phyloP scores from a whole-genome alignment of 2,888 invertebrate species.

The Macrosoma leucophasiata region DNA sequence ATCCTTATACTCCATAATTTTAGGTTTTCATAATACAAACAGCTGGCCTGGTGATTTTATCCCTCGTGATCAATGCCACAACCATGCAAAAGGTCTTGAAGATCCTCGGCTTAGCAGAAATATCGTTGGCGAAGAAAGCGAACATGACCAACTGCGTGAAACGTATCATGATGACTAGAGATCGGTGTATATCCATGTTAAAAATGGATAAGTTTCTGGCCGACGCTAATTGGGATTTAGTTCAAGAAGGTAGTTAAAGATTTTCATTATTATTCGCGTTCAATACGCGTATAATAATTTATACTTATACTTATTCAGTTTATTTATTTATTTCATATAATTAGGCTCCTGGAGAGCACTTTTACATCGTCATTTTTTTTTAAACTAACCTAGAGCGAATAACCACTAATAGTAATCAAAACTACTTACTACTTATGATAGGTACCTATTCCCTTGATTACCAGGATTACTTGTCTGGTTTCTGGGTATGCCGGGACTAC shows the following conservation, averaged over 20 bases:
- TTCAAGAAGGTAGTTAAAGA: constrained; percentile 63
- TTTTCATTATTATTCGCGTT: too few species aligned
- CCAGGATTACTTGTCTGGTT: too few species aligned
- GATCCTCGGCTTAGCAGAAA: constrained; percentile 66
- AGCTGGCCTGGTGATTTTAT: constrained; percentile 73
- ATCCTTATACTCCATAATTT: too few species aligned
- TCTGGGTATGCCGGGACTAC: too few species aligned
- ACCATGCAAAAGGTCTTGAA: constrained; percentile 68
- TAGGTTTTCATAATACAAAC: constrained; percentile 75
- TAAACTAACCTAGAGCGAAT: too few species aligned
- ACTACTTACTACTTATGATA: too few species aligned
- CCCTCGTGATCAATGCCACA: constrained; percentile 75
- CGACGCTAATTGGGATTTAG: constrained; percentile 78
- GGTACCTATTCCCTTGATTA: too few species aligned
- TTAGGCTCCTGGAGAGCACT: too few species aligned
- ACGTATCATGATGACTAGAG: constrained; percentile 60
- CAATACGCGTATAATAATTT: background rate
- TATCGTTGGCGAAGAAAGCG: constrained; percentile 68
- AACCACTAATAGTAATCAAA: too few species aligned
- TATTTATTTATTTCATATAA: too few species aligned
- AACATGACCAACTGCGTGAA: constrained; percentile 75
- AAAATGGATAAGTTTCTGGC: constrained; percentile 79
- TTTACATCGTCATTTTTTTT: too few species aligned
- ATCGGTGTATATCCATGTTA: constrained; percentile 70
- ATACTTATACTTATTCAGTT: too few species aligned